Evolutionary conservation across 2,113 vertebrate species (phyloP), one percentile per base, ranked within the genome.

Genomic region (Platichthys stellatus): DNA sequence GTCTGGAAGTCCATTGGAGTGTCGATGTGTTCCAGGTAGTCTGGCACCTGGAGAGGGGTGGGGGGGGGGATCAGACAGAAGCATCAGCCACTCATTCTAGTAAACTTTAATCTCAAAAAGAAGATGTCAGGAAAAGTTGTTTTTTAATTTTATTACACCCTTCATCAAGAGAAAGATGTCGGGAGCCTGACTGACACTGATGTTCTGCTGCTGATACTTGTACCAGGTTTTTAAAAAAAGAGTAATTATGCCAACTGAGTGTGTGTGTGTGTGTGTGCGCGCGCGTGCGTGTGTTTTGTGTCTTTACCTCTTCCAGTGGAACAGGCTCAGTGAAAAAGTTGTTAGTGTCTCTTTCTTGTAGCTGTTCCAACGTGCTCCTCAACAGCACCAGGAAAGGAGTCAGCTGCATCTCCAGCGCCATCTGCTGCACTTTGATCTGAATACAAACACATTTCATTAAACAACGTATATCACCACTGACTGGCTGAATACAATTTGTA

Each of bases 1-100:
- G 97, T 98, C 94, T 98, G 96, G 92, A 99, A 99, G 88, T 99
- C 98, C 98, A 99, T 99, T 0, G 98, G 98, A 72, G 97, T 97
- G 93, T 99, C 97, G 80, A 99, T 98, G 85, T 99, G 98, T 92
- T 99, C 98, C 88, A 99, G 90, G 85, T 99, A 99, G 90, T 99
- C 98, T 8, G 98, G 98, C 38, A 99, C 98, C 98, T 99, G 88
- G 17, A 2, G 5, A 47, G 21, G 9, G 72, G 45, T 15, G 7
- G 18, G 45, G 1, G 45, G 1, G 63, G 20, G 49, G 28, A 51
- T 69, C 35, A 74, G 35, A 18, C 1, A 66, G 11, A 45, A 14
- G n/a, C 4, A 38, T 14, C 11, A 56, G 3, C 45, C 1, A 2
- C 51, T 43, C 1, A 15, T 35, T 56, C 14, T 35, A 49, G n/a